Base-by-base conservation (phyloP, 2,113 vertebrate species). In the Hiodon tergisus region DNA sequence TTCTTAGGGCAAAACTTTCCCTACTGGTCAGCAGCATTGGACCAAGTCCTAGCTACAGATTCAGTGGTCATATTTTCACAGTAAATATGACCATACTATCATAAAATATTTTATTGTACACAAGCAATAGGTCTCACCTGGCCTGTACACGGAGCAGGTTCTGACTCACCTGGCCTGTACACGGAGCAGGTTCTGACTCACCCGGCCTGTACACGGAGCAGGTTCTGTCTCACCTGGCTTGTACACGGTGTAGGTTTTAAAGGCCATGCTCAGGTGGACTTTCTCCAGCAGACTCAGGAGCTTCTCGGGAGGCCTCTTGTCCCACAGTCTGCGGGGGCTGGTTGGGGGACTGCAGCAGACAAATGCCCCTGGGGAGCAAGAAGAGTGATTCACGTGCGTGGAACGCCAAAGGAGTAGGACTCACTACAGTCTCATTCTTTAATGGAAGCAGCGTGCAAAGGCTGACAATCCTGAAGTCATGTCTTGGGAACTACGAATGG, bases 161-260 rank as follows among this genome's bases (percentile, higher is more conserved):
- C 31, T 31, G 31, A 31, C 31, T 31, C 31, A 31, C 31, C 31
- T 31, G 31, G 31, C 31, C 31, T 31, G 31, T 31, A 31, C 31
- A 31, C 31, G 31, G 31, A 31, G 31, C 31, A 31, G 31, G 31
- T 31, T 1, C 31, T 31, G 31, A 13, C 54, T 5, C 6, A 7
- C 62, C 48, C 13, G 55, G 4, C 88, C 81, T 91, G 71, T 85
- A 88, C 82, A 98, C 89, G 0, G 92, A 89, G 74, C 95, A 98
- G 1, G 95, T 98, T 80, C 93, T 89, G 10, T 46, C 85, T 85
- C 80, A 96, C 95, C 93, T 91, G 82, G 71, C 88, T 81, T 91
- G 71, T 85, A 88, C 82, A 98, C 89, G 0, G 92, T 90, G 74
- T 95, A 98, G 1, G 95, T 98, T 80, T 93, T 89, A 87, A 92